Conservation (phyloP, 2,113 vertebrate species). For the Saimiri boliviensis region DNA sequence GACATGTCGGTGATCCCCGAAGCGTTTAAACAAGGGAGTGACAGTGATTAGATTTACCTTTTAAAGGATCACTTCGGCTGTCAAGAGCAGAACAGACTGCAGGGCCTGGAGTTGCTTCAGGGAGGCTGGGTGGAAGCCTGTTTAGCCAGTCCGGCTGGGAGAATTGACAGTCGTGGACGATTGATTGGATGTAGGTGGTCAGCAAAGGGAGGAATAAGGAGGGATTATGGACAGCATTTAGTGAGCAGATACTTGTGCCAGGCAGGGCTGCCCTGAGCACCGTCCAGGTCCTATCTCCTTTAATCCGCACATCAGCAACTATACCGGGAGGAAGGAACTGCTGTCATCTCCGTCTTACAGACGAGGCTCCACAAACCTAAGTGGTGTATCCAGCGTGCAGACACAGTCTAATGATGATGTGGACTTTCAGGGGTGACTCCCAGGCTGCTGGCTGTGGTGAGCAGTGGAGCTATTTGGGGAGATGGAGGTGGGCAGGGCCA, state of each 20-base stretch:
- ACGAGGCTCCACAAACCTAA: not conserved
- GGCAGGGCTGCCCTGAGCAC: not conserved
- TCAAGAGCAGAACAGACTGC: not conserved
- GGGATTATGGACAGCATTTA: not conserved
- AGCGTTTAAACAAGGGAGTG: not conserved
- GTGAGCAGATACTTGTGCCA: not conserved
- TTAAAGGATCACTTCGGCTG: not conserved
- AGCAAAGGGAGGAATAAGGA: not conserved
- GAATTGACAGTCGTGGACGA: not conserved
- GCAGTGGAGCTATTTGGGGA: not conserved
- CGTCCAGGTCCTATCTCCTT: not conserved
- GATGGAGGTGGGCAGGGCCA: not conserved
- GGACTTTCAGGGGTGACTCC: not conserved
- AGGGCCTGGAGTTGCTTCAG: not conserved
- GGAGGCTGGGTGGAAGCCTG: not conserved
- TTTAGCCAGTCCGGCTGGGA: not conserved
- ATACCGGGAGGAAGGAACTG: fast-evolving
- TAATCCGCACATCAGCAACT: not conserved
- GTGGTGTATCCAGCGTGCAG: not conserved
- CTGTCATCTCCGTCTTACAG: not conserved
- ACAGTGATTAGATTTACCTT: conserved; percentile 38
- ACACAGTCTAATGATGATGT: fast-evolving
- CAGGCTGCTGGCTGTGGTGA: not conserved
- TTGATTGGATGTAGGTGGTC: not conserved
- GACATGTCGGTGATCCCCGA: not conserved